A percentile compares a stretch with the other conserved stretches of the same genome.
Conservation (phyloP, 2,797 vertebrate species). For the Spondyliosoma cantharus region DNA sequence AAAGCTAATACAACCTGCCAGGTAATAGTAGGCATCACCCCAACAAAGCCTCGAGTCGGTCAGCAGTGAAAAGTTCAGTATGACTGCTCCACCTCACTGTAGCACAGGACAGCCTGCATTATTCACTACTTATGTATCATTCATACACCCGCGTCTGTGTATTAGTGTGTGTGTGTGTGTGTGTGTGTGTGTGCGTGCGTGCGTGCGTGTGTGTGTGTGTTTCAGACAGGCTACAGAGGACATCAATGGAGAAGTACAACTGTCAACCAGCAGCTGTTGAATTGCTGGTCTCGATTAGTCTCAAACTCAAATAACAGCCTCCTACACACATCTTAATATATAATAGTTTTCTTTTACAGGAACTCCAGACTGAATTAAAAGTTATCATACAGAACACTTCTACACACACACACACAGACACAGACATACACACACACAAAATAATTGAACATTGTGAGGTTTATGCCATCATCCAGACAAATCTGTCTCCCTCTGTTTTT, state of each 20-base stretch:
- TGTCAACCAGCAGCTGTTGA: conserved; percentile 60
- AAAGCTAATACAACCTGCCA: conserved; percentile 43
- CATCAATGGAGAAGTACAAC: conserved; percentile 36
- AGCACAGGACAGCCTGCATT: conserved; percentile 69
- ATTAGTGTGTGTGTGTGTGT: conserved; percentile 30
- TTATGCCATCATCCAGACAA: conserved; percentile 14
- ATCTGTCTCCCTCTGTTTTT: neutral
- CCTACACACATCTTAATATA: conserved; percentile 28
- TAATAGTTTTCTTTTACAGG: conserved; percentile 31
- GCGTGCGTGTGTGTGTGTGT: conserved; percentile 20
- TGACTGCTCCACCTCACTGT: conserved; percentile 62
- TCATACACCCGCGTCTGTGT: conserved; percentile 51
- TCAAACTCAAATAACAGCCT: conserved; percentile 31
- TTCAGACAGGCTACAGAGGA: conserved; percentile 21
- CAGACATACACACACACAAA: neutral
- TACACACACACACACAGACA: neutral
- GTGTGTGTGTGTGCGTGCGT: conserved; percentile 10
- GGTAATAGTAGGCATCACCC: conserved; percentile 40
- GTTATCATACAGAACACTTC: conserved; percentile 10
- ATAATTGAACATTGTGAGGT: neutral
- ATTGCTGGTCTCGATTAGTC: conserved; percentile 19
- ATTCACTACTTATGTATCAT: conserved; percentile 77
- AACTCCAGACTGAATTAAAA: conserved; percentile 33
- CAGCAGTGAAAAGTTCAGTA: conserved; percentile 66
- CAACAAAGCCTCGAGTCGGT: conserved; percentile 44